A percentile compares a stretch with the other conserved stretches of the same genome.
These are phyloP conservation scores for Liparis tanakae DNA, from an alignment of 2,797 vertebrate species.

Conservation along the genomic window DNA sequence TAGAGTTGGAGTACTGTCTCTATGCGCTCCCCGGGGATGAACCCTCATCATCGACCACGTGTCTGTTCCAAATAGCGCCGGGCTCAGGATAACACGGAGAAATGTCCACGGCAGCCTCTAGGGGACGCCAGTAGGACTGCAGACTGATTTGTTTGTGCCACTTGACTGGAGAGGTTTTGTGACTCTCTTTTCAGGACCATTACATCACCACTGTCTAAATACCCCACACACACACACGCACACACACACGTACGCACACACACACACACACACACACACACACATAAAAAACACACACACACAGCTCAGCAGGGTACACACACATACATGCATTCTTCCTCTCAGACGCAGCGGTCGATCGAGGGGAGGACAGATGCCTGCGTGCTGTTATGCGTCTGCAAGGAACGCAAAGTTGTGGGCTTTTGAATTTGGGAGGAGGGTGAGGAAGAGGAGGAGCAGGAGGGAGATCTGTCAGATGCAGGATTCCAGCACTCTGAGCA, in stretches of 20 bases:
- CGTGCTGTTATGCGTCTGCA: constrained; percentile 21
- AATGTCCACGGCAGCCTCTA: constrained; percentile 5
- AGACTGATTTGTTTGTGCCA: constrained; percentile 8
- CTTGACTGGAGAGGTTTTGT: constrained; percentile 53
- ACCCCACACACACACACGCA: constrained; percentile 20
- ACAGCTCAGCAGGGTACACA: neutral
- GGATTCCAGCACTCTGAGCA: constrained; percentile 81
- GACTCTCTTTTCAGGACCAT: constrained; percentile 61
- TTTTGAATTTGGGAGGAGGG: constrained; percentile 34
- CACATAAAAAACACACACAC: constrained; percentile 1
- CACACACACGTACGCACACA: constrained; percentile 15
- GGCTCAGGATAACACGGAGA: constrained; percentile 5
- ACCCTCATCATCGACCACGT: neutral
- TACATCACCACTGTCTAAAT: constrained; percentile 58
- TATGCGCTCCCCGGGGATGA: neutral
- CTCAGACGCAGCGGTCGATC: constrained; percentile 4
- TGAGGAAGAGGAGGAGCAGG: constrained; percentile 28
- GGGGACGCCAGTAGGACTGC: constrained; percentile 21
- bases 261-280: constrained; percentile 4
- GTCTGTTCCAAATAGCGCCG: neutral
- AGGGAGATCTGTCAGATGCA: constrained; percentile 59
- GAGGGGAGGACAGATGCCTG: constrained; percentile 13
- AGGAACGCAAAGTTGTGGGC: constrained; percentile 36
- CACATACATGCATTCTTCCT: neutral
- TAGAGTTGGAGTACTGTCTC: neutral